Evolutionary conservation across 1,140 invertebrate genomes (phyloP), one percentile per base, ranked within the genome.

Genomic region (Papilio dardanus): DNA sequence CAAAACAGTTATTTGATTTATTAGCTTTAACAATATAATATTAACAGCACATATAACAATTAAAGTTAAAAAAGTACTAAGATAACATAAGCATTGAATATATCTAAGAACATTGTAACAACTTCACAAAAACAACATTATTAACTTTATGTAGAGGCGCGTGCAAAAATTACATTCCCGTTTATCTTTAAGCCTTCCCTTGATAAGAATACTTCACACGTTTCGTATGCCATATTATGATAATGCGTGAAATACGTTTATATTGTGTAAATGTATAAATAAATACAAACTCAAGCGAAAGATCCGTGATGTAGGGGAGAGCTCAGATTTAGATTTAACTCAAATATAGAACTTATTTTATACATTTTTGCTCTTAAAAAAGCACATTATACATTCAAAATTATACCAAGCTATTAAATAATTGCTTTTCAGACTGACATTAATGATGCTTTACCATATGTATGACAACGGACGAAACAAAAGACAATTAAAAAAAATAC

Each of bases 161-260:
- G 54, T 28, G 12, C 21, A 62, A 62, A 62, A 62, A 62, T 62
- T 62, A 62, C 24, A 30, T 62, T 14, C 21, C 24, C 8, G 12
- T 62, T 62, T 62, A 62, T 62, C 24, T 62, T 62, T 62, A 62
- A 62, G 54, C 24, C 24, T 62, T 62, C 10, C 24, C 54, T 62
- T 28, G 24, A 62, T 62, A 62, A 62, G 54, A 28, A 62, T 62
- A 62, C 54, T 62, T 62, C 54, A 62, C 54, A 62, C 54, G 54
- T 62, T 14, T 62, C 54, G 21, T 14, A 62, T 24, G 54, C 54
- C 54, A 62, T 28, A 62, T 62, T 62, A 62, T 62, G 54, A 62
- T 62, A 62, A 62, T 62, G 54, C 54, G 54, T 62, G 24, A 62
- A 62, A 62, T 62, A 62, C 54, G 54, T 28, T 62, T 62, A 62